These are phyloP conservation scores for Cactoblastis cactorum DNA, from an alignment of 2,888 invertebrate species.

Conservation along the genomic window DNA sequence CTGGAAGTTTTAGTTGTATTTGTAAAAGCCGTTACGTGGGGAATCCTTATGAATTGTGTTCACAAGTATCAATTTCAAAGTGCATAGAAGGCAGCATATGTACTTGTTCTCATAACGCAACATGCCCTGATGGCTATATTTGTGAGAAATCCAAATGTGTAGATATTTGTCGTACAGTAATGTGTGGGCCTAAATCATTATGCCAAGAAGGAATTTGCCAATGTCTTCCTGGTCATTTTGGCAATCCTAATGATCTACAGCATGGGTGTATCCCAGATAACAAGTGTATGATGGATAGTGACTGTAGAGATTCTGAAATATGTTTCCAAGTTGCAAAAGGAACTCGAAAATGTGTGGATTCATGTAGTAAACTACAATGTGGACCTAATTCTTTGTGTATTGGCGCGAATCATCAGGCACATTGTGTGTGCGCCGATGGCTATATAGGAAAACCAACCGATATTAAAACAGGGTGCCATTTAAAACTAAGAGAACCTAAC, in stretches of 20 bases:
- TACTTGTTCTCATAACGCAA: conserved; percentile 83
- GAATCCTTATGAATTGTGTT: conserved; percentile 92
- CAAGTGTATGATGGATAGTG: conserved; percentile 89
- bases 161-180: conserved; percentile 86
- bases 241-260: conserved; percentile 84
- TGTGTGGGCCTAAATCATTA: conserved; percentile 89
- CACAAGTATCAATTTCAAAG: conserved; percentile 82
- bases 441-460: conserved; percentile 91
- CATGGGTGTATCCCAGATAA: conserved; percentile 86
- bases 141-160: conserved; percentile 87
- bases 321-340: conserved; percentile 92
- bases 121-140: conserved; percentile 87
- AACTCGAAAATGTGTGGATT: conserved; percentile 89
- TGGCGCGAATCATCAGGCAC: conserved; percentile 89
- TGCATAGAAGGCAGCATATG: conserved; percentile 86
- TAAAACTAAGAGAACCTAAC: conserved; percentile 79
- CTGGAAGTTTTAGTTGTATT: conserved; percentile 93
- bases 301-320: conserved; percentile 90
- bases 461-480: conserved; percentile 87
- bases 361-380: conserved; percentile 92
- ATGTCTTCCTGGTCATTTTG: conserved; percentile 88
- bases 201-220: conserved; percentile 89
- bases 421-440: conserved; percentile 91
- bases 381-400: conserved; percentile 94
- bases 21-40: conserved; percentile 92